Base-by-base conservation (phyloP, 2,888 invertebrate species). In the Pristionchus exspectatus region DNA sequence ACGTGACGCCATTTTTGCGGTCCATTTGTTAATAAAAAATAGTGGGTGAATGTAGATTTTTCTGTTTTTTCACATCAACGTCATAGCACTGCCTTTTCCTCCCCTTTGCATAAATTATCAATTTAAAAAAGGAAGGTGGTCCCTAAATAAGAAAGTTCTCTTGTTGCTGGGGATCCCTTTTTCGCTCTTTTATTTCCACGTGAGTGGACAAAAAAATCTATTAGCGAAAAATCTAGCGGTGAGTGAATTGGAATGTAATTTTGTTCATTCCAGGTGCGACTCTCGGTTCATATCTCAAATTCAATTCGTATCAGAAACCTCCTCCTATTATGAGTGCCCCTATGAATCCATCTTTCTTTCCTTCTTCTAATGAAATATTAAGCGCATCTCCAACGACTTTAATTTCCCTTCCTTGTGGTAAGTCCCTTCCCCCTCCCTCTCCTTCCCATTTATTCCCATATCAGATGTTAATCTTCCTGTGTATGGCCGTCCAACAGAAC, bases 281-380 rank as follows among this genome's bases (percentile, higher is more conserved):
- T 27, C 87, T 87, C 24, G 87, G 87, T 69, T 87, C 87, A 12
- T 27, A 38, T n/a, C n/a, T 69, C 12, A 66, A 69, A 44, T n/a
- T 69, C n/a, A 85, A 85, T 85, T 56, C 59, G 63, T 85, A 85
- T 63, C 63, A 85, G 63, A 85, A 63, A 38, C 38, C 38, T 84
- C 54, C 84, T 54, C 84, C 84, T 27, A 27, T 54, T 21, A 56
- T 54, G 50, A 54, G 83, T 24, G 50, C 83, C 12, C 50, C 27
- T 30, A 74, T 33, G 14, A 74, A 50, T 83, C 50, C 14, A 27
- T 54, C 54, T 21, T 83, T 50, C 27, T 54, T 83, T 54, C 24
- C 54, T 83, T 54, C 83, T n/a, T 54, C 50, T 18, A 74, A 38
- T 74, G 33, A 33, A 74, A 38, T 38, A 38, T 18, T 10, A 16